These are phyloP conservation scores for Recurvirostra avosetta DNA, from an alignment of 2,113 vertebrate species.

Conservation along the genomic window DNA sequence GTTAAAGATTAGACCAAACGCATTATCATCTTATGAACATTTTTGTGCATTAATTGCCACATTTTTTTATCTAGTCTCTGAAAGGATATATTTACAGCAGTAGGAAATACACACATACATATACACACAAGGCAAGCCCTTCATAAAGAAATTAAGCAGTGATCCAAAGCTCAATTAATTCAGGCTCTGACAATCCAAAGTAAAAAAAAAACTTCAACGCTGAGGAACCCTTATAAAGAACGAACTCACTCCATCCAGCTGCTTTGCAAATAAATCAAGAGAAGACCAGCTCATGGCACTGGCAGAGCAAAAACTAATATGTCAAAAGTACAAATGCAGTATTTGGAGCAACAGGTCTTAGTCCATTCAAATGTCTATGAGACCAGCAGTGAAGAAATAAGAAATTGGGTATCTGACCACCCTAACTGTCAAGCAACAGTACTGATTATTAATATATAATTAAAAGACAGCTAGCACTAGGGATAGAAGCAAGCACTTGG, in stretches of 20 bases:
- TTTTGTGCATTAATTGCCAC: not conserved
- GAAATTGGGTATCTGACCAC: not conserved
- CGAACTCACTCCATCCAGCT: not conserved
- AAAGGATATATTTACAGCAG: not conserved
- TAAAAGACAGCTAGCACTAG: not conserved
- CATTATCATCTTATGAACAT: not conserved
- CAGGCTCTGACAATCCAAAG: not conserved
- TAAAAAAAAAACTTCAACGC: not conserved
- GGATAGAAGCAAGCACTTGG: not conserved
- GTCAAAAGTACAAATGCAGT: not conserved
- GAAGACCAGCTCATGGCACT: not conserved
- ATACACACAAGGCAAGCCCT: not conserved
- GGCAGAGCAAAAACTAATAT: not conserved
- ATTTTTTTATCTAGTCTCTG: not conserved
- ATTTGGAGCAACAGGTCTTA: not conserved
- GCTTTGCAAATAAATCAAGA: not conserved
- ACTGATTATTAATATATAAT: not conserved
- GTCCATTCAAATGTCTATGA: not conserved
- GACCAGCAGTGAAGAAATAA: not conserved
- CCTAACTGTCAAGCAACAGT: not conserved
- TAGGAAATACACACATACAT: not conserved
- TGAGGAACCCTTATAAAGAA: not conserved
- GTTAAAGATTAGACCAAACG: not conserved
- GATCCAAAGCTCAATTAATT: not conserved
- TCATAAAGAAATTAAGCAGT: not conserved